Base-by-base conservation (phyloP, 1,140 invertebrate species). In the Lepidurus apus region DNA sequence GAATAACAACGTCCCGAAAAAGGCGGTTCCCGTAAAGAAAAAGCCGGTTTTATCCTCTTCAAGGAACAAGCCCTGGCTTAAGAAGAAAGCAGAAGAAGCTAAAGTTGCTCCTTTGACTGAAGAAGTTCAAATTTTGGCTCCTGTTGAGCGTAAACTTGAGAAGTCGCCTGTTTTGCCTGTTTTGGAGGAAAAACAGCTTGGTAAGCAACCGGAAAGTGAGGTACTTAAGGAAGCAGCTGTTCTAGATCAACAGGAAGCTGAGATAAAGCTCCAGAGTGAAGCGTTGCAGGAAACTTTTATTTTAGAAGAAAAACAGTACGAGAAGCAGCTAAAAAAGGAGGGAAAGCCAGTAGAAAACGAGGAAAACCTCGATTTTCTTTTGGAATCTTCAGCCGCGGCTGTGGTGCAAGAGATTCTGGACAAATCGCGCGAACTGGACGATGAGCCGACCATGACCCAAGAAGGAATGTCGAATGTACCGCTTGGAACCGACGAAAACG, bases 51-150 rank as follows among this genome's bases (percentile, higher is more conserved):
- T 42, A 42, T 43, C 34, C 1, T 42, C 74, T 10, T 11, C 43
- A 17, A 13, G 43, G 7, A 43, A 42, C 74, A 75, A 75, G 10
- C 74, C 34, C 10, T 42, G 74, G 43, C 74, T 75, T 4, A 42
- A 75, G n/a, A 75, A 75, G 43, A 75, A 75, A 9, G 6, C 43
- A 42, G 74, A 75, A 42, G 74, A 75, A 43, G 9, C 74, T 9
- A 75, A 42, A 42, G 13, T 26, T 13, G 74, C n/a, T n/a, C n/a
- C 74, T 75, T 13, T 17, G 10, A 34, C 34, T 34, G 74, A 24
- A 11, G 34, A 75, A 17, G 10, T 43, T 75, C n/a, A 75, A 24
- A 6, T 17, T 17, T 47, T 47, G 45, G 45, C 17, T 2, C 10
- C 53, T n/a, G 53, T 5, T 4, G 53, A 65, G 17, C 17, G 6